These are phyloP conservation scores for Chromis chromis DNA, from an alignment of 2,797 vertebrate species.

Conservation along the genomic window DNA sequence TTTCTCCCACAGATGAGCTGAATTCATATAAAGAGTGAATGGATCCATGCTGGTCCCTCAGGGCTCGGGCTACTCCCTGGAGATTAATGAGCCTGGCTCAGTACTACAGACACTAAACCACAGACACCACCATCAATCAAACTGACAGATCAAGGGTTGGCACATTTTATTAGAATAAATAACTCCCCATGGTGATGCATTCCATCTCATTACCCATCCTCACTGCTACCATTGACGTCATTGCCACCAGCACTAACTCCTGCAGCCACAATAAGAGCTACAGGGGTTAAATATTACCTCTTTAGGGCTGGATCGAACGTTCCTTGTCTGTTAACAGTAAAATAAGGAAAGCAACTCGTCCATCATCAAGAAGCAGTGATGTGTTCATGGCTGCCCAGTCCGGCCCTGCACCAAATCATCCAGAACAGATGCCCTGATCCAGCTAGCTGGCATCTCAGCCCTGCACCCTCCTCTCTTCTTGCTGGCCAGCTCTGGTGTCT, in stretches of 20 bases:
- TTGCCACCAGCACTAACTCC: constrained; percentile 1
- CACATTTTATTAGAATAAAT: constrained; percentile 69
- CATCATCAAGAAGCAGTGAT: constrained; percentile 49
- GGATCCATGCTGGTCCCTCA: constrained; percentile 17
- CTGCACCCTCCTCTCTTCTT: constrained; percentile 24
- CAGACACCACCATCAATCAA: constrained; percentile 72
- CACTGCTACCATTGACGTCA: constrained; percentile 36
- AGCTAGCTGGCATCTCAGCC: constrained; percentile 63
- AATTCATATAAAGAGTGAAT: constrained; percentile 25
- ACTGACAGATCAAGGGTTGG: constrained; percentile 69
- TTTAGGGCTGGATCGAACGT: constrained; percentile 13
- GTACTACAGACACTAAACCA: constrained; percentile 52
- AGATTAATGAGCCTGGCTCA: constrained; percentile 76
- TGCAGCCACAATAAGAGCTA: constrained; percentile 20
- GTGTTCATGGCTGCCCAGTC: constrained; percentile 47
- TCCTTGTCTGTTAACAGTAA: constrained; percentile 56
- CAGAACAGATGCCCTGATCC: constrained; percentile 56
- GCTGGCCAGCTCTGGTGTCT: constrained; percentile 46
- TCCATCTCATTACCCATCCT: constrained; percentile 56
- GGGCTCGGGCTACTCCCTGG: constrained; percentile 19
- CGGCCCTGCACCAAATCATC: constrained; percentile 55
- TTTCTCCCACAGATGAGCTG: constrained; percentile 13
- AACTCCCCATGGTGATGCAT: constrained; percentile 59
- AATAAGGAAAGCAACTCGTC: constrained; percentile 59
- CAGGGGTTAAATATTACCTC: constrained; percentile 36